Percentiles rank a stretch among this genome's conserved stretches.
Conservation (phyloP, 1,140 invertebrate genomes). For the Melipona quadrifasciata region DNA sequence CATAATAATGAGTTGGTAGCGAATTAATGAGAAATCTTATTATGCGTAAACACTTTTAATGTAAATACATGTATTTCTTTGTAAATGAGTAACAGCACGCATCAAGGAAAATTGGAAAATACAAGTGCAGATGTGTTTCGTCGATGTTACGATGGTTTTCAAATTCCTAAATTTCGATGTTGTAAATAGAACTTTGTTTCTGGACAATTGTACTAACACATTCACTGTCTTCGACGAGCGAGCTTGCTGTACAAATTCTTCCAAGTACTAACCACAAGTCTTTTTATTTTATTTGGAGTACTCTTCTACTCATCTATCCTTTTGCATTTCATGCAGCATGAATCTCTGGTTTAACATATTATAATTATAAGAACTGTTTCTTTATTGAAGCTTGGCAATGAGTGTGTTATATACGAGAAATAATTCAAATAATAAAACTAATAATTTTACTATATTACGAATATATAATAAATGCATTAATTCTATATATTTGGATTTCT, state of each 20-base stretch:
- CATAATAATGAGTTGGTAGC: neutral
- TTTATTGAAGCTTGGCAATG: conserved; percentile 51
- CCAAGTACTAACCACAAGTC: conserved; percentile 39
- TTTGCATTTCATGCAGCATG: conserved; percentile 51
- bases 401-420: conserved; percentile 58
- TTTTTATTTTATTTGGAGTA: conserved; percentile 29
- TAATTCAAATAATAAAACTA: neutral
- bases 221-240: conserved; percentile 53
- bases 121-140: neutral
- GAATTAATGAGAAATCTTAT: neutral
- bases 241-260: conserved; percentile 27
- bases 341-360: conserved; percentile 28
- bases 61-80: conserved; percentile 20
- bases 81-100: conserved; percentile 40
- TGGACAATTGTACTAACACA: conserved; percentile 56
- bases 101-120: conserved; percentile 6
- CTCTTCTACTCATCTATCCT: conserved; percentile 45
- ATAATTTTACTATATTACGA: neutral
- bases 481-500: neutral
- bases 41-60: conserved; percentile 5
- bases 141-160: neutral
- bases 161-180: neutral
- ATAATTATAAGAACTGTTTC: conserved; percentile 20
- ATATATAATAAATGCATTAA: neutral
- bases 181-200: conserved; percentile 40